Evolutionary conservation across 2,113 vertebrate species (phyloP), one percentile per base, ranked within the genome.

Genomic region (Carassius auratus): DNA sequence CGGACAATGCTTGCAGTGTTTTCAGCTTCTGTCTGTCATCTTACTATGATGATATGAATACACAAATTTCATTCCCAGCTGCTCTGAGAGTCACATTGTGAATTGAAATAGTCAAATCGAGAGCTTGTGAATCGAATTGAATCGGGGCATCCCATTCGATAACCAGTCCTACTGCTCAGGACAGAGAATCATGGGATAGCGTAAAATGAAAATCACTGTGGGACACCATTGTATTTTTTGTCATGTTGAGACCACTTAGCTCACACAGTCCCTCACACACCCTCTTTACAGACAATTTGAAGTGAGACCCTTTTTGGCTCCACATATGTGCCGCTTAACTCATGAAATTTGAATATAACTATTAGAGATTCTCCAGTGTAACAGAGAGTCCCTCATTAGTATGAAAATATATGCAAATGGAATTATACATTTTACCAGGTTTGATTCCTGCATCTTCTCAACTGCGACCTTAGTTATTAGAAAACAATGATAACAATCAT

Each of bases 331-430:
- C 61, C 6, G 0, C 26, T 17, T 23, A 64, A 30, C 21, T 7
- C 55, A 42, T 64, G 13, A 55, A 84, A 92, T 90, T 89, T 76
- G 85, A 42, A 17, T 69, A 26, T 19, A 61, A 66, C 12, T 50
- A 86, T 79, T 59, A 50, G 50, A 45, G 81, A 86, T 89, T 92
- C 84, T 76, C 87, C 86, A 83, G 89, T 90, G 89, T 91, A 90
- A 87, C 89, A 87, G 87, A 7, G 59, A 57, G 15, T 55, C 81
- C 79, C 82, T 91, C 79, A 92, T 93, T 91, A 93, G 64, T 85
- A 93, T 93, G 91, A 89, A 93, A 92, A 94, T 93, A 48, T 90
- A 93, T 94, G 93, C 90, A 92, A 93, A 94, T 92, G 36, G 83
- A 86, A 68, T 89, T 85, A 42, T 87, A 73, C 76, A 76, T 89